Base-by-base conservation (phyloP, 1,140 invertebrate species). In the Pseudobourletiella spinata region DNA sequence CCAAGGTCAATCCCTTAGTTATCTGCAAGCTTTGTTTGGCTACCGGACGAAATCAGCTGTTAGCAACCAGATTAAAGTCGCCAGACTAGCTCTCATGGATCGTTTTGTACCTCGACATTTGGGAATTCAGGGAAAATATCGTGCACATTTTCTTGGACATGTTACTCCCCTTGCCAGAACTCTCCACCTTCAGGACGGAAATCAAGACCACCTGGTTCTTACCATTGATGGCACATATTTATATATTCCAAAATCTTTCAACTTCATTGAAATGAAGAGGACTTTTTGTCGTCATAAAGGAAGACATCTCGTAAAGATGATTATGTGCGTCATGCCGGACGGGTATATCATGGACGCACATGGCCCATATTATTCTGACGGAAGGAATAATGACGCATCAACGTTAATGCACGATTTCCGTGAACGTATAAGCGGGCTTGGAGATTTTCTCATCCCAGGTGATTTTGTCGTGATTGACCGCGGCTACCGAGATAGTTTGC, bases 371-470 rank as follows among this genome's bases (percentile, higher is more conserved):
- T 70, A 55, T 55, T 55, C 59, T 26, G 59, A 67, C 25, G 11
- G 51, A 16, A 50, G 39, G 16, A 64, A 69, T 39, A 69, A 69
- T 50, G 61, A 67, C 57, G 65, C 67, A n/a, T n/a, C n/a, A n/a
- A n/a, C n/a, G n/a, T n/a, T n/a, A n/a, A n/a, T n/a, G n/a, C n/a
- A n/a, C n/a, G n/a, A n/a, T n/a, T n/a, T n/a, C n/a, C n/a, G n/a
- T n/a, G n/a, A n/a, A n/a, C n/a, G n/a, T n/a, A n/a, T n/a, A n/a
- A n/a, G n/a, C n/a, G n/a, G n/a, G n/a, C n/a, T n/a, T n/a, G n/a
- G n/a, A n/a, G n/a, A n/a, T n/a, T n/a, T n/a, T n/a, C n/a, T n/a
- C n/a, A n/a, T n/a, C n/a, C n/a, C n/a, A n/a, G n/a, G n/a, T n/a
- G n/a, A n/a, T n/a, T n/a, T n/a, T n/a, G n/a, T n/a, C n/a, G n/a